Base-by-base conservation (phyloP, 2,797 vertebrate species). In the Botia kubotai region DNA sequence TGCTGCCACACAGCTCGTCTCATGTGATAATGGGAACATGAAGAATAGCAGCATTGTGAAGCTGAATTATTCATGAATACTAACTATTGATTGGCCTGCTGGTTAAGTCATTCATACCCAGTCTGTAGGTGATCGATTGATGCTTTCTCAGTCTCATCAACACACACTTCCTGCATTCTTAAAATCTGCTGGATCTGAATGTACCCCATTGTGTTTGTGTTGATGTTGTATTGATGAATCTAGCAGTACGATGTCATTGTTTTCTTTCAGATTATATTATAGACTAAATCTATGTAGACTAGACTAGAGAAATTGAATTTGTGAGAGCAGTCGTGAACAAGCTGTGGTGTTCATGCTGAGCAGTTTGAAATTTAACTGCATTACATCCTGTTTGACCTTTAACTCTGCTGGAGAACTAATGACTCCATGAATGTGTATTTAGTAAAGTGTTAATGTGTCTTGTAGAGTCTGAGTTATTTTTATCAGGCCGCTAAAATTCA, bases 391-490 rank as follows among this genome's bases (percentile, higher is more conserved):
- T 67, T 46, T 80, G 79, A 74, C 79, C 60, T 82, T 78, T 82
- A 77, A 50, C 43, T 67, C 57, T 26, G 72, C 72, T 76, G 70
- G 76, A 57, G 62, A 65, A 76, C 50, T 52, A 68, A 70, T 79
- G 72, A 75, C 65, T 72, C 67, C 75, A 83, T 82, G 69, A 80
- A 66, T 65, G 67, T 73, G 63, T 73, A 63, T 50, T 80, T 62
- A 66, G 50, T 83, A 66, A 82, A 81, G 71, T 78, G 74, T 81
- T 78, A 75, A 77, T 81, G 84, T 19, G 36, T 53, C 60, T 72
- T 46, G 62, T 46, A 74, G 48, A 39, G 23, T 77, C 70, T 48
- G 58, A 12, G 68, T 50, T 57, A 74, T 74, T 65, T 70, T 63
- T 48, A 75, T 74, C 57, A 66, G 6, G 36, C 12, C 17, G 29